Base-by-base conservation (phyloP, 2,888 invertebrate genomes). In the Synergus umbraculus region DNA sequence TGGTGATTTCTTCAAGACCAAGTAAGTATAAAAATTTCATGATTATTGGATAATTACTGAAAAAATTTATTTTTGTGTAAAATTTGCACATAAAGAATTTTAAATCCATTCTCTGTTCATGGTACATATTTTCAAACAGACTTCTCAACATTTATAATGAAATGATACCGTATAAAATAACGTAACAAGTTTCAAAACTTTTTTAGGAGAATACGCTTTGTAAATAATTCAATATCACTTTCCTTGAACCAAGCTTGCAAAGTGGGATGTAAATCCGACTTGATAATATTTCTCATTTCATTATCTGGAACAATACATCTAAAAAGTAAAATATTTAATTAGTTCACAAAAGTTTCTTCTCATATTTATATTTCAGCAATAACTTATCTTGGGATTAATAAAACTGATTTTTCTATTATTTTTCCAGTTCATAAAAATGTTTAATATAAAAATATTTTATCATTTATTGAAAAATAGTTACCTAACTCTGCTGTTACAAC, bases 1-100 rank as follows among this genome's bases (percentile, higher is more conserved):
- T 76, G 93, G 92, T 44, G 90, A 92, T 64, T 92, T 90, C 85
- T 89, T 92, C 67, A 88, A 85, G 18, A 85, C 85, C 79, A 87
- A 90, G 92, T 92, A 82, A 90, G 91, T 88, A 64, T 43, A 82
- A 37, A 44, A 78, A 54, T 60, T 67, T 13, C n/a, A 54, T 2
- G 2, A 54, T 37, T 37, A 4, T 5, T 37, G 37, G 37, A 37
- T 37, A 5, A 37, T 37, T 0, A 37, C 5, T 37, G 37, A 37
- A 37, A 37, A 37, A 4, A 37, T 37, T 37, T 37, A 37, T 37
- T 37, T 37, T 37, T 37, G 0, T 37, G 37, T 0, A 37, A 37
- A 37, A 37, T 37, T 37, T 7, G 5, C 5, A 7, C 5, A 37
- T 37, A 5, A 37, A 37, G 37, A 37, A 37, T 37, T 37, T 37